Evolutionary conservation across 2,113 vertebrate species (phyloP), one percentile per base, ranked within the genome.

Genomic region (Paraplagusia blochii): DNA sequence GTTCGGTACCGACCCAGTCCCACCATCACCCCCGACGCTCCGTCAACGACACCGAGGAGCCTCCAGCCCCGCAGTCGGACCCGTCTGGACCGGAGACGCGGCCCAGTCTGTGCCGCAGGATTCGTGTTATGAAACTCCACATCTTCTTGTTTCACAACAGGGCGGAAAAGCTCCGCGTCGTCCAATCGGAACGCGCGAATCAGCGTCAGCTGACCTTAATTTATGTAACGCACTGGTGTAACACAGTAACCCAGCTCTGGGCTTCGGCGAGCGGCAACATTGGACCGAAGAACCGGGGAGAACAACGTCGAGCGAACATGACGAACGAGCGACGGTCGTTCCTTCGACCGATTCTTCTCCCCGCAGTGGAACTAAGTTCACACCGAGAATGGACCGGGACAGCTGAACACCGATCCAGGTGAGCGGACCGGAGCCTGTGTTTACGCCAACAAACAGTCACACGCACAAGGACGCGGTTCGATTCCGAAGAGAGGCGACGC

Each of bases 151-250:
- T 90, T 91, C 88, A 89, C 90, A 90, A 90, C 88, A 87, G 84
- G 83, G 77, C 62, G 79, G 74, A 74, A 65, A 65, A 58, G 58
- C 22, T 13, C 1, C 53, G 33, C 7, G 1, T 55, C 18, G 8
- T n/a, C 91, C 91, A 92, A 92, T 91, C 15, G 53, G 34, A 44
- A n/a, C 0, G 55, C 50, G 10, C 44, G 67, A 44, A 54, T 16
- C 17, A 0, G 45, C 19, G 52, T 87, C 91, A 92, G 85, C 63
- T 91, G 89, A 33, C 73, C 66, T 85, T 87, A 89, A 89, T 90
- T 91, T 91, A 91, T 81, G 85, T 90, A 89, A 92, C 0, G 80
- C 65, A 82, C 83, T 76, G 79, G 84, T 83, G 84, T 84, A 70
- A 82, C 75, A 80, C 47, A 62, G 79, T 73, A 80, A 73, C 72